These are phyloP conservation scores for Anguilla obscura DNA, from an alignment of 2,797 vertebrate species.

Conservation along the genomic window DNA sequence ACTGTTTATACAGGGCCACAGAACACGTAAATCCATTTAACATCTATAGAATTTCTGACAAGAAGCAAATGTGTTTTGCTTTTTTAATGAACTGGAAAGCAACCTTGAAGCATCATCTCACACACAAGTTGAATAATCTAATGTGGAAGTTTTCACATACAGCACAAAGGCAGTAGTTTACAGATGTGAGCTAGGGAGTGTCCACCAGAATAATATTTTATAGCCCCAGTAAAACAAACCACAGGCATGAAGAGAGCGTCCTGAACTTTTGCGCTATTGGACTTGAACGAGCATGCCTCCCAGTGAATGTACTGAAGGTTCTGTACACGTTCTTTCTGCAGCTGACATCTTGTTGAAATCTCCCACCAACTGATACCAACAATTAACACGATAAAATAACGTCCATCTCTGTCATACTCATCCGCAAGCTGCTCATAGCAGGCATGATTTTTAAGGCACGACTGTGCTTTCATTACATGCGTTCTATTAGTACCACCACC, in stretches of 20 bases:
- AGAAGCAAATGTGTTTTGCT: neutral
- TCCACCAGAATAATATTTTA: neutral
- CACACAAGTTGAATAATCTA: neutral
- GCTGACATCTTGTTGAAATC: neutral
- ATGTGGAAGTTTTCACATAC: neutral
- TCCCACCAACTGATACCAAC: neutral
- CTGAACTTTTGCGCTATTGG: neutral
- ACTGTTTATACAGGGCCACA: neutral
- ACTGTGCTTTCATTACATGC: neutral
- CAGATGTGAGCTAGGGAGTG: neutral
- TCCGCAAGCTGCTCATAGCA: neutral
- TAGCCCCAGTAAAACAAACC: neutral
- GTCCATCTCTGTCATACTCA: neutral
- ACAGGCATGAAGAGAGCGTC: neutral
- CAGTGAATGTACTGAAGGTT: neutral
- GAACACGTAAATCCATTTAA: neutral
- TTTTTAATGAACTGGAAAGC: neutral
- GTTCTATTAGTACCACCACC: neutral
- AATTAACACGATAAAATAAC: neutral
- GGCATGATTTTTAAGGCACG: neutral
- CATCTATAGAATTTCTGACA: neutral
- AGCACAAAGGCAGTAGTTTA: too few species aligned
- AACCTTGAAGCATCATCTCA: neutral
- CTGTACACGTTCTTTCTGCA: neutral
- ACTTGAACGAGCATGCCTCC: neutral